These are phyloP conservation scores for Dasysyrphus albostriatus DNA, from an alignment of 2,888 invertebrate genomes.

Conservation along the genomic window DNA sequence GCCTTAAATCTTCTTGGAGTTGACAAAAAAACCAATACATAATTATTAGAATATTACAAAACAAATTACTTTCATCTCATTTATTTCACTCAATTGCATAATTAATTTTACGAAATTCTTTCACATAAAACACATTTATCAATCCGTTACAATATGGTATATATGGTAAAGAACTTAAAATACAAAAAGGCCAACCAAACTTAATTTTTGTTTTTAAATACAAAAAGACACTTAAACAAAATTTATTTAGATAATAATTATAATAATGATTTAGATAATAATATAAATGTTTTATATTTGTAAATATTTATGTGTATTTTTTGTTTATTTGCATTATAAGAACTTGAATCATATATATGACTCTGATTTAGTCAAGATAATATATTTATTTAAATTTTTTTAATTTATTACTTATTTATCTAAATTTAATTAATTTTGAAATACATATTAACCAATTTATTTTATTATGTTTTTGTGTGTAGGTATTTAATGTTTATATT, in stretches of 20 bases:
- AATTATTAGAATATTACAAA: background rate
- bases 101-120: constrained; percentile 53
- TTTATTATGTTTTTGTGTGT: background rate
- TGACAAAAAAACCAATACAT: background rate
- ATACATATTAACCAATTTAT: background rate
- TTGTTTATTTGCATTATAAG: constrained; percentile 17
- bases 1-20: background rate
- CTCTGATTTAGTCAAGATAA: constrained; percentile 7
- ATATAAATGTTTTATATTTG: constrained; percentile 12
- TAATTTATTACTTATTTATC: background rate
- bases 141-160: constrained; percentile 32
- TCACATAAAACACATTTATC: constrained; percentile 29
- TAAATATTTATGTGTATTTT: constrained; percentile 1
- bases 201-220: constrained; percentile 47
- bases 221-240: constrained; percentile 72
- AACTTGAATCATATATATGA: constrained; percentile 41
- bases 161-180: constrained; percentile 42
- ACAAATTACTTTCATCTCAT: constrained; percentile 44
- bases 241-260: constrained; percentile 60
- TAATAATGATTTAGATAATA: too few species aligned
- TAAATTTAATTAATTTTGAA: background rate
- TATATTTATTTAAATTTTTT: background rate
- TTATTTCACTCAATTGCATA: constrained; percentile 65
- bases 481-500: background rate
- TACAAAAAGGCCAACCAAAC: constrained; percentile 55